Conservation (phyloP, 2,113 vertebrate species). For the Neopipo cinnamomea region DNA sequence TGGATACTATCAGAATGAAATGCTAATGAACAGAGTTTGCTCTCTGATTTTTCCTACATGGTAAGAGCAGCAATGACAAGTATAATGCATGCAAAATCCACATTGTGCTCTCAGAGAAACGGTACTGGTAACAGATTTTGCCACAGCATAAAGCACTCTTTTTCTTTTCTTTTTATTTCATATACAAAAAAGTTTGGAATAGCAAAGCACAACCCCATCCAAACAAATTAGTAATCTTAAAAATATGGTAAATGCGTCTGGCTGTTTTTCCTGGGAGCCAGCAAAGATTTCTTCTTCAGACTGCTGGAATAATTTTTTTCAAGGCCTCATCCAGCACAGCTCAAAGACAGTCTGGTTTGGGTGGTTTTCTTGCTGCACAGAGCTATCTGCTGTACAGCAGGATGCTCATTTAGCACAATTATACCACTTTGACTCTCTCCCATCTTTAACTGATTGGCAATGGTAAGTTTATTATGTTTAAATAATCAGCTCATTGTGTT, state of each 20-base stretch:
- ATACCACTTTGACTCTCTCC: neutral
- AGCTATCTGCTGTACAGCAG: neutral
- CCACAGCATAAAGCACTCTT: neutral
- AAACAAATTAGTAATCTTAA: constrained; percentile 22
- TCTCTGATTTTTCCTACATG: neutral
- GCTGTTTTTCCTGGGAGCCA: neutral
- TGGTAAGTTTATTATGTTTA: neutral
- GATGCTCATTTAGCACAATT: neutral
- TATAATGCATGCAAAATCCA: neutral
- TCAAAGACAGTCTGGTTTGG: neutral
- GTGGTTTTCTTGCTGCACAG: neutral
- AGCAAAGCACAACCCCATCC: neutral
- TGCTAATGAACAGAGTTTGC: neutral
- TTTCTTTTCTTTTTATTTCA: neutral
- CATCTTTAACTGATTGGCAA: neutral
- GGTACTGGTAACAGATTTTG: neutral
- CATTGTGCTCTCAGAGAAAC: neutral
- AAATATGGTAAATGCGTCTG: constrained; percentile 1
- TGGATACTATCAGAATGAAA: neutral
- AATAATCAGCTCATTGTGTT: constrained; percentile 9
- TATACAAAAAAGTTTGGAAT: neutral
- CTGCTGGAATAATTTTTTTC: neutral
- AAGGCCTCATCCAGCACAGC: neutral
- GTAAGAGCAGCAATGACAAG: neutral
- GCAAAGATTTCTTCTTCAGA: neutral